Base-by-base conservation (phyloP, 2,888 invertebrate species). In the Agriopis aurantiaria region DNA sequence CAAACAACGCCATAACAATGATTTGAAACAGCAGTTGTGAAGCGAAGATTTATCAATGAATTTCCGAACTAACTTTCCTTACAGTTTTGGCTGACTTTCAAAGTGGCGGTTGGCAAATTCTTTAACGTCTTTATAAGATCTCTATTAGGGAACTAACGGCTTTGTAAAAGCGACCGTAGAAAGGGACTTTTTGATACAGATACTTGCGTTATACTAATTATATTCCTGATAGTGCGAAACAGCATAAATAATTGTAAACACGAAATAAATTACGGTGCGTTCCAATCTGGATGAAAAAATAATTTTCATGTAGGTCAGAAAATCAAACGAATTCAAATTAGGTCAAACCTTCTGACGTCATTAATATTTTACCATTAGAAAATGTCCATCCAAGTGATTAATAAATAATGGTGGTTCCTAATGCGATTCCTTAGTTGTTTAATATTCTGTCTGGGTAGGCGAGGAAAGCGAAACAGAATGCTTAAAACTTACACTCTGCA, bases 31-130 rank as follows among this genome's bases (percentile, higher is more conserved):
- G 33, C 33, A 3, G 33, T 33, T 33, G 12, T 49, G 14, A 49
- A 49, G 49, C 14, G n/a, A 49, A 49, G 14, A 49, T 14, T 14
- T 48, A 4, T 14, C 8, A 49, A 14, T 49, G 14, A 7, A 12
- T 3, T 49, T n/a, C 7, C 48, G 8, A 8, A 51, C 40, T 63
- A 49, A 52, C 48, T 57, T 63, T 58, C 14, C 59, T 12, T 14
- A 3, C 23, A 49, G 17, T 57, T 66, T 48, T 14, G 55, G 60
- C 59, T 55, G 41, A 17, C 17, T 55, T 60, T 60, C 41, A 66
- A 66, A 48, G 40, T 46, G 48, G 66, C 41, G 53, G 48, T 60
- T 41, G 53, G 55, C 53, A 52, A 65, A 66, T 60, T 59, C 53
- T 52, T 58, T 65, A 65, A 58, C 65, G 23, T 49, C 41, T 46